Percentiles rank a stretch among this genome's conserved stretches.
These are phyloP conservation scores for Numenius arquata DNA, from an alignment of 2,113 vertebrate species.

Conservation along the genomic window DNA sequence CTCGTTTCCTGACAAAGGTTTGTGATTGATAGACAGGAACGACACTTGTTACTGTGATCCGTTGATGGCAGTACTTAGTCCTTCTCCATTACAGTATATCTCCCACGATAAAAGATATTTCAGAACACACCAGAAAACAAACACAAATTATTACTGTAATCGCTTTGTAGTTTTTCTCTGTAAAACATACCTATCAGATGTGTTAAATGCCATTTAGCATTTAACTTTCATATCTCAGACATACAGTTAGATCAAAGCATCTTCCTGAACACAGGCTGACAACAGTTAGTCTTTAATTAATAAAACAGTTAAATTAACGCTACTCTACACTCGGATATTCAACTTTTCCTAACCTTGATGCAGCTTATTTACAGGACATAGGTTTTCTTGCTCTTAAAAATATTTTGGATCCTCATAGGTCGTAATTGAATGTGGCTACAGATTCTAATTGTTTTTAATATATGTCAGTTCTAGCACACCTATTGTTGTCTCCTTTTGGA, in stretches of 20 bases:
- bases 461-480: neutral
- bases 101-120: neutral
- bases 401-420: neutral
- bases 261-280: neutral
- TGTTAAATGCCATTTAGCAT: neutral
- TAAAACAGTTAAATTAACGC: neutral
- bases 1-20: neutral
- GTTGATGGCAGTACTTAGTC: neutral
- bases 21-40: neutral
- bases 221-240: neutral
- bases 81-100: neutral
- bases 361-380: neutral
- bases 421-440: neutral
- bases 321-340: neutral
- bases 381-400: neutral
- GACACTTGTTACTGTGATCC: neutral
- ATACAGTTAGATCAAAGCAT: neutral
- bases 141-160: neutral
- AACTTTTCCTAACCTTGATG: neutral
- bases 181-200: neutral
- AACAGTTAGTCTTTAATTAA: constrained; percentile 27
- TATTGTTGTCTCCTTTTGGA: neutral
- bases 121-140: neutral
- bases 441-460: neutral
- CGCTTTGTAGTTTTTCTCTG: neutral